Base-by-base conservation (phyloP, 2,113 vertebrate species). In the Lota lota region DNA sequence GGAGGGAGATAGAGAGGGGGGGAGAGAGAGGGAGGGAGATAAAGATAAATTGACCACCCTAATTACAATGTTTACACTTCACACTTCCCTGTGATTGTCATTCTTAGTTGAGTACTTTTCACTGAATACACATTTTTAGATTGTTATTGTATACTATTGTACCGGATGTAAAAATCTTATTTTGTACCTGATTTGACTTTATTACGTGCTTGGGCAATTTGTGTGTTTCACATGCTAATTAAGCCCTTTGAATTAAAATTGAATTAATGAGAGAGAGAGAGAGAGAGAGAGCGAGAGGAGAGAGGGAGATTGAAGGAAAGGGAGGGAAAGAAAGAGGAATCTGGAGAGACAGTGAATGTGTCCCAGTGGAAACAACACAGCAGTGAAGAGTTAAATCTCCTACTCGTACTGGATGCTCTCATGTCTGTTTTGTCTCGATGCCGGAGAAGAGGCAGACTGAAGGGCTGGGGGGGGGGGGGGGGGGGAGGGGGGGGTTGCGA, bases 81-180 rank as follows among this genome's bases (percentile, higher is more conserved):
- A 85, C 88, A 91, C 87, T 91, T 91, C 89, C 88, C 86, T 83
- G 82, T 86, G 75, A 69, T 70, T 82, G 83, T 88, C 88, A 17
- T 17, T 17, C 51, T 12, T 2, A 17, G 3, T 12, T 53, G 51
- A 17, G 51, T 33, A 3, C 28, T 33, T 33, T 33, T 33, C 28
- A 7, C 28, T 7, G 7, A 33, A 33, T 33, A 33, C 28, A 33
- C 28, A 33, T 33, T 33, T 33, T 3, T 7, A 33, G 28, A 33
- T 33, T 33, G 28, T 33, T 33, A 33, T 33, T 33, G 3, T 3
- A 33, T 33, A 7, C 7, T 33, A 33, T 33, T 33, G 28, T 7
- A n/a, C n/a, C n/a, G n/a, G n/a, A n/a, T n/a, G n/a, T n/a, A n/a
- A n/a, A 33, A 33, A 33, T 33, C 28, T 33, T n/a, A n/a, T n/a